These are phyloP conservation scores for Dicranocentrus wangi DNA, from an alignment of 2,888 invertebrate species.

Conservation along the genomic window DNA sequence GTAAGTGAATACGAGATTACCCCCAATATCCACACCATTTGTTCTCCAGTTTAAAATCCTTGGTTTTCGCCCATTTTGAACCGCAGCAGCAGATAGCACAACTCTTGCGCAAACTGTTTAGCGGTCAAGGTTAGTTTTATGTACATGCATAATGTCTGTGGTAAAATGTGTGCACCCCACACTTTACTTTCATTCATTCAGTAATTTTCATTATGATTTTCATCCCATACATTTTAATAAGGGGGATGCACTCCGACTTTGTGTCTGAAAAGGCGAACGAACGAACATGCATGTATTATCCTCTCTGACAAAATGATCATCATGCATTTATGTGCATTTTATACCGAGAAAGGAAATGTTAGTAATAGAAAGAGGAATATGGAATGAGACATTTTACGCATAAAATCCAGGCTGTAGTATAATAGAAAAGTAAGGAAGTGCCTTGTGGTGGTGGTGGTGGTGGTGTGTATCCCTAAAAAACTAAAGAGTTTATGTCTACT, in stretches of 20 bases:
- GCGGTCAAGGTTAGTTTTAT: slow-evolving; percentile 63
- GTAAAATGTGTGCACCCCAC: background rate
- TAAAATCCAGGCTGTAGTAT: slow-evolving; percentile 37
- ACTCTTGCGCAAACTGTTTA: too few species aligned
- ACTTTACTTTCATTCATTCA: slow-evolving; percentile 42
- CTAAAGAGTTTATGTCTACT: too few species aligned
- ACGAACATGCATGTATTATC: slow-evolving; percentile 40
- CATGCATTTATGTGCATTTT: slow-evolving; percentile 62
- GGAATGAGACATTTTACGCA: slow-evolving; percentile 52
- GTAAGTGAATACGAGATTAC: too few species aligned
- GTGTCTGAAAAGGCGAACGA: background rate
- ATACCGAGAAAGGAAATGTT: slow-evolving; percentile 37
- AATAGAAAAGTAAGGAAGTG: background rate
- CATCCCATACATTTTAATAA: slow-evolving; percentile 66
- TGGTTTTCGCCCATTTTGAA: too few species aligned
- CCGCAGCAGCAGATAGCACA: too few species aligned
- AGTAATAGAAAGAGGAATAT: slow-evolving; percentile 39
- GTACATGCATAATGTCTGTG: slow-evolving; percentile 57
- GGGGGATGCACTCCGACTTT: slow-evolving; percentile 26
- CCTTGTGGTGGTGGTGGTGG: background rate
- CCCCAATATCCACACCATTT: too few species aligned
- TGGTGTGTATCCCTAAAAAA: background rate
- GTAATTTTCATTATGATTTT: slow-evolving; percentile 64
- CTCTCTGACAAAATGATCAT: slow-evolving; percentile 42
- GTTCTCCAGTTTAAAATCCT: too few species aligned